These are phyloP conservation scores for Acleris sparsana DNA, from an alignment of 2,888 invertebrate genomes.

Conservation along the genomic window DNA sequence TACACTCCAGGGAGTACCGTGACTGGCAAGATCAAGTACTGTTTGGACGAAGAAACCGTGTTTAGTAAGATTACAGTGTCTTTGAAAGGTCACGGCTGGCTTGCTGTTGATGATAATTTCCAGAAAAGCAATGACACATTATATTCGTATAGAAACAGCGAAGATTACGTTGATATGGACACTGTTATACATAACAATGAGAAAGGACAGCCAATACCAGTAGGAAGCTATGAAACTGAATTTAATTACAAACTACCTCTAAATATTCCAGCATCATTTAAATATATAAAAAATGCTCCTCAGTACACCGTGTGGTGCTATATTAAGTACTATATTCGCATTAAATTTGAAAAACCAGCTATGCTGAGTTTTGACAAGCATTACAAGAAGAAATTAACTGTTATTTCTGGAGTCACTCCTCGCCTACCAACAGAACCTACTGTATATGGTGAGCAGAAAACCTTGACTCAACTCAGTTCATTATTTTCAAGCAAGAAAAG, in stretches of 20 bases:
- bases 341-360: constrained; percentile 23
- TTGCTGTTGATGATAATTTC: constrained; percentile 16
- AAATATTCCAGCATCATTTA: constrained; percentile 22
- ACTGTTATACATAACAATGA: constrained; percentile 15
- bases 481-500: constrained; percentile 31
- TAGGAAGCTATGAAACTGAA: constrained; percentile 18
- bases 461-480: constrained; percentile 21
- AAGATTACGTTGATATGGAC: constrained; percentile 20
- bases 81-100: constrained; percentile 25
- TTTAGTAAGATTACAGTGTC: constrained; percentile 28
- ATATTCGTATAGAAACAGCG: constrained; percentile 10
- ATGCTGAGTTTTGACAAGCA: constrained; percentile 19
- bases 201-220: constrained; percentile 12
- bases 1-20: constrained; percentile 23
- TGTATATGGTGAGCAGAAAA: constrained; percentile 24
- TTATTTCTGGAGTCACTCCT: constrained; percentile 20
- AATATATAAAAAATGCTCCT: not conserved
- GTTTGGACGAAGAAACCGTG: constrained; percentile 22
- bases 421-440: constrained; percentile 19
- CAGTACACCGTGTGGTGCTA: constrained; percentile 17
- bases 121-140: constrained; percentile 8
- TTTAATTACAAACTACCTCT: constrained; percentile 23
- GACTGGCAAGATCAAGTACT: constrained; percentile 25
- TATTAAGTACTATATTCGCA: constrained; percentile 26
- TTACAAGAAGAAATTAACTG: constrained; percentile 27